These are phyloP conservation scores for Cheilosia urbana DNA, from an alignment of 2,888 invertebrate genomes.

Conservation along the genomic window DNA sequence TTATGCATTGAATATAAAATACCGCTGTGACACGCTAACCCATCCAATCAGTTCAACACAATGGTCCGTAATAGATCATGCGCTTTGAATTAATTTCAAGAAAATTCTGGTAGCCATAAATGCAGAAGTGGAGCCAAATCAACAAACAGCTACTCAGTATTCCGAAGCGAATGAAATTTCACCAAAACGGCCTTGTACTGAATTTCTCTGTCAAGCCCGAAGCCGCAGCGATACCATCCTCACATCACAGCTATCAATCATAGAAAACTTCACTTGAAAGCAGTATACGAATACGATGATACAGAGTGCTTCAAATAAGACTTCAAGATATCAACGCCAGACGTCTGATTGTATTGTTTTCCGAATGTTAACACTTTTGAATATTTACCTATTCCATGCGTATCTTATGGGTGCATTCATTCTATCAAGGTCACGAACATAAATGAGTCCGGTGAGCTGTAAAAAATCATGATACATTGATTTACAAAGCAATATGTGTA, in stretches of 20 bases:
- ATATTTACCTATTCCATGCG: background rate
- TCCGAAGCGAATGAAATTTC: constrained; percentile 39
- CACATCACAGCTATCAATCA: constrained; percentile 17
- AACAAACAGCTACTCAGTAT: constrained; percentile 44
- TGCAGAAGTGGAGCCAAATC: constrained; percentile 26
- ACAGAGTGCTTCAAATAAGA: constrained; percentile 6
- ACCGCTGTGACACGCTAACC: constrained; percentile 21
- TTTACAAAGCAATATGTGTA: constrained; percentile 19
- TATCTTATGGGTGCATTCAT: constrained; percentile 22
- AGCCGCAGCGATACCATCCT: background rate
- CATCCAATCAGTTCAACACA: constrained; percentile 14
- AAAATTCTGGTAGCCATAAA: constrained; percentile 23
- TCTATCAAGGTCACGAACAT: constrained; percentile 37
- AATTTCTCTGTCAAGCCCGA: constrained; percentile 45
- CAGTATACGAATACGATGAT: background rate
- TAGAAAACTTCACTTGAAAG: constrained; percentile 8
- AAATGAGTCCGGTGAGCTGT: background rate
- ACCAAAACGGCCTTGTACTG: constrained; percentile 52
- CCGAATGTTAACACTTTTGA: constrained; percentile 6
- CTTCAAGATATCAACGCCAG: constrained; percentile 8
- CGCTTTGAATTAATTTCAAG: constrained; percentile 31
- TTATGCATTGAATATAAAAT: constrained; percentile 30
- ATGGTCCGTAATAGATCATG: constrained; percentile 15
- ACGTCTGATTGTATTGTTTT: constrained; percentile 25
- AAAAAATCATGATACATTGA: constrained; percentile 37